A percentile compares a stretch with the other conserved stretches of the same genome.
phyloP scores from a whole-genome alignment of 2,888 invertebrate genomes.

The Erebia palarica region DNA sequence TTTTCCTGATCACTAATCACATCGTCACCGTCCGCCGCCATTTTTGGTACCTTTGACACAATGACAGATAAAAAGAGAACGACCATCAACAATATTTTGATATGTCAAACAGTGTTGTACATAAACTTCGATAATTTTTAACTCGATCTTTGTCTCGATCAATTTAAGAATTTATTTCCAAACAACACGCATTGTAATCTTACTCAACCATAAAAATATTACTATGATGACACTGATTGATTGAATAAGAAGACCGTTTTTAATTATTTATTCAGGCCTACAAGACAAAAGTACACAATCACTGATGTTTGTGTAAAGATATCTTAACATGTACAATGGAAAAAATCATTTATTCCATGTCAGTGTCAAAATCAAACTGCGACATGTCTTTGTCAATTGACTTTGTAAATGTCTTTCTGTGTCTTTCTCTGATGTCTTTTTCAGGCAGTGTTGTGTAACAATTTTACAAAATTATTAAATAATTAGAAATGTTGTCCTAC shows the following conservation, averaged over 20 bases:
- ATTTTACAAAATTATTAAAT: slow-evolving; percentile 38
- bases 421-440: slow-evolving; percentile 28
- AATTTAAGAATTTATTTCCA: too few species aligned
- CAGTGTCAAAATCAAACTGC: neutral
- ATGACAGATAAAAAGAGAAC: slow-evolving; percentile 37
- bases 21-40: slow-evolving; percentile 93
- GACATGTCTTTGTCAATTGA: neutral
- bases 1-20: slow-evolving; percentile 94
- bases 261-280: too few species aligned
- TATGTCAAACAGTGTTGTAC: slow-evolving; percentile 15
- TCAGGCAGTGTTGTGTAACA: slow-evolving; percentile 65
- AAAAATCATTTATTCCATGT: neutral
- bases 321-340: too few species aligned
- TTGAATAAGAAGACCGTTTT: too few species aligned
- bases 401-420: too few species aligned
- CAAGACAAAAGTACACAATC: too few species aligned
- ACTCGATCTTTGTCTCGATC: too few species aligned
- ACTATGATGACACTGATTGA: too few species aligned
- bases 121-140: too few species aligned
- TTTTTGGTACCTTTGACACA: slow-evolving; percentile 81
- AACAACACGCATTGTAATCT: too few species aligned
- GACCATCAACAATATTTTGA: slow-evolving; percentile 36
- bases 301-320: too few species aligned
- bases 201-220: too few species aligned
- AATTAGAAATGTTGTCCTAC: slow-evolving; percentile 54